Base-by-base conservation (phyloP, 2,888 invertebrate genomes). In the Congeria kusceri region DNA sequence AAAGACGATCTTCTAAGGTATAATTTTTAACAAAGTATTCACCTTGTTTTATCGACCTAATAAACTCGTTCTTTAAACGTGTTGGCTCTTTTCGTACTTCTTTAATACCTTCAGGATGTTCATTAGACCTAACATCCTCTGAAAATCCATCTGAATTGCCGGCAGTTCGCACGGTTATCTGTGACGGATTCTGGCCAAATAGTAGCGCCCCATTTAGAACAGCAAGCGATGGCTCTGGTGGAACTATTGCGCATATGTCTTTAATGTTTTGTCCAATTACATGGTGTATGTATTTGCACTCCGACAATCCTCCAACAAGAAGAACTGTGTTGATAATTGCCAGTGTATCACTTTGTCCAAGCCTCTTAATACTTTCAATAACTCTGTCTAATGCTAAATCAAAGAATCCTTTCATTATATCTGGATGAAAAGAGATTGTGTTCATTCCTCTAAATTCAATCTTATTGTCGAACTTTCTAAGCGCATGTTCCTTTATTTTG, bases 281-380 rank as follows among this genome's bases (percentile, higher is more conserved):
- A 7, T 29, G 9, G 20, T 67, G 29, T 18, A 67, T 23, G 44
- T 67, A 67, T 57, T 29, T 23, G 3, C 57, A 67, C 39, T 67
- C 67, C 5, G 67, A 67, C 18, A 67, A 67, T 4, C 67, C 67
- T 20, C 67, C 67, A 7, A 67, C 67, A 39, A 67, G 15, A 11
- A 56, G 57, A n/a, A 67, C n/a, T 4, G 32, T 29, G 25, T 67
- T 67, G 4, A 67, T 67, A 44, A 53, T 53, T 3, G 39, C 56
- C 5, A 67, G 29, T 25, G 56, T 57, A 39, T 67, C 67, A 39
- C 57, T 28, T 29, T 29, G 13, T 1, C 67, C 57, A 29, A 67
- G 18, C n/a, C 32, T 20, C 20, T 57, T 15, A 11, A 67, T 67
- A 15, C 15, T 23, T 25, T 56, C 23, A 11, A 56, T 18, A 23